Base-by-base conservation (phyloP, 2,888 invertebrate species). In the Leptinotarsa haldemani region DNA sequence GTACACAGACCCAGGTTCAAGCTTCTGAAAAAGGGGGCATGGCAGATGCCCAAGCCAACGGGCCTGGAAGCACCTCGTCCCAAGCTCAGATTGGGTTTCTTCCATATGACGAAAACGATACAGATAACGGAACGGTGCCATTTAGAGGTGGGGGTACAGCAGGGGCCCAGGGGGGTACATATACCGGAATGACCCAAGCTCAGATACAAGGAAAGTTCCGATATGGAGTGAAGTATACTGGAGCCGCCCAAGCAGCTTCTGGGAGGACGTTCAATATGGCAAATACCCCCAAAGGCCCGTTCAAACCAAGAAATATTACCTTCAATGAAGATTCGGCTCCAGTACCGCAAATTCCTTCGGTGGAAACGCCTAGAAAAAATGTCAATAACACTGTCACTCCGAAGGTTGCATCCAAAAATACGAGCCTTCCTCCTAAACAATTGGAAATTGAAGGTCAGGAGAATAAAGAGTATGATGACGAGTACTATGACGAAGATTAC, bases 81-180 rank as follows among this genome's bases (percentile, higher is more conserved):
- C 95, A 96, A 88, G 95, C 96, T 3, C 95, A 96, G 88, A 95
- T 96, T 75, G 95, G 95, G 1, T 95, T 96, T 83, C 92, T 93
- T 69, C 95, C 95, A 0, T 92, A 92, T 80, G 90, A 91, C 81
- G 91, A 92, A 71, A 90, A 90, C 73, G 92, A 92, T 15, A 82
- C 86, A 40, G 87, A 88, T 64, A 85, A 84, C 56, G 89, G 90
- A 77, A 87, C 88, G 66, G 87, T 86, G 74, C 92, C 93, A 4
- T 93, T 93, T 82, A 90, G 90, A 71, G 95, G 95, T 1, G 93
- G 94, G 48, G 95, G 95, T 9, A 91, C 93, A 75, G 93, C 95
- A 0, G 93, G 94, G 4, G 93, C 95, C 2, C 95, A 95, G 85
- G 93, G 94, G 69, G 94, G 93, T 77, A 90, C 92, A 12, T 89